Percentiles rank a stretch among this genome's conserved stretches.
phyloP scores from a whole-genome alignment of 2,888 invertebrate genomes.

The Aphelenchoides bicaudatus region DNA sequence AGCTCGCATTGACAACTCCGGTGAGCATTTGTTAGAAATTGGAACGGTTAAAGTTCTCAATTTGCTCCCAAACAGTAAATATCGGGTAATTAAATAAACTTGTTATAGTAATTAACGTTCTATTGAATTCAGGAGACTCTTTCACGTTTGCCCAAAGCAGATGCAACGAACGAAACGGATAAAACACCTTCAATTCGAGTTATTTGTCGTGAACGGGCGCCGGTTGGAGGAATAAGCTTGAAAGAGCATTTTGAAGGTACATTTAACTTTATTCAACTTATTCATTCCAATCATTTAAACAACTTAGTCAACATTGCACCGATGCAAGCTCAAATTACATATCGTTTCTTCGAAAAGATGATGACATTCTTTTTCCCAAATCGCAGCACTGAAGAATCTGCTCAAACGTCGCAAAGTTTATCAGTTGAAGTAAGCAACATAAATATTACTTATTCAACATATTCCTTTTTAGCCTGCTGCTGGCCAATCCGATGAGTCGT shows the following conservation, averaged over 20 bases:
- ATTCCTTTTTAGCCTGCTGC: background rate
- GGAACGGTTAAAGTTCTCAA: constrained; percentile 94
- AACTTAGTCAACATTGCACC: constrained; percentile 57
- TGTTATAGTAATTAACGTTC: constrained; percentile 17
- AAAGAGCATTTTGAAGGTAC: constrained; percentile 99
- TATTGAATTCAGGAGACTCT: constrained; percentile 33
- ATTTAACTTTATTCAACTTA: constrained; percentile 63
- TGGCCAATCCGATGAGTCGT: background rate
- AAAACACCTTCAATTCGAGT: constrained; percentile 77
- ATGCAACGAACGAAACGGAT: constrained; percentile 21
- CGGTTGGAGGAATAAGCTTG: constrained; percentile 96
- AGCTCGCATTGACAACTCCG: constrained; percentile 90
- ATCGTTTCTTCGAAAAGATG: constrained; percentile 79
- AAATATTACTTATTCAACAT: too few relatives aligned
- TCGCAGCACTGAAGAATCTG: constrained; percentile 68
- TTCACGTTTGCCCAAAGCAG: constrained; percentile 36
- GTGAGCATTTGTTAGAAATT: constrained; percentile 90
- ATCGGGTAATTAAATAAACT: constrained; percentile 26
- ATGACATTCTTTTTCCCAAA: constrained; percentile 87
- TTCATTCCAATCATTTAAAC: too few relatives aligned
- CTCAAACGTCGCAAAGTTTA: too few relatives aligned
- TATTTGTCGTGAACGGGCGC: constrained; percentile 71
- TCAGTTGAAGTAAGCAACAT: too few relatives aligned
- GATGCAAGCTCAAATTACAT: constrained; percentile 63
- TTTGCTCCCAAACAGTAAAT: constrained; percentile 78